phyloP scores from a whole-genome alignment of 2,888 invertebrate genomes.

The Cephus spinipes region DNA sequence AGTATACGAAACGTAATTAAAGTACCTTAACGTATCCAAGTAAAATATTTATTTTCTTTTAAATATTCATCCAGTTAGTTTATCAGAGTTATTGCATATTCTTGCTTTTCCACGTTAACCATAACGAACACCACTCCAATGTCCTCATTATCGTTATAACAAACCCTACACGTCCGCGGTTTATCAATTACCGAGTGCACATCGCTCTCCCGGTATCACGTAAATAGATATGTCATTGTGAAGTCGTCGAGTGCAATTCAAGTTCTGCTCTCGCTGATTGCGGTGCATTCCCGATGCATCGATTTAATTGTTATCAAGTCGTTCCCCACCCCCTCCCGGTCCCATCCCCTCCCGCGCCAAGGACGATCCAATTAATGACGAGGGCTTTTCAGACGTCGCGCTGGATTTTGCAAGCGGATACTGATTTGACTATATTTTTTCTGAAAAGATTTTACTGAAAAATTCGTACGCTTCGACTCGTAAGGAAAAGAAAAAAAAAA shows the following conservation, averaged over 20 bases:
- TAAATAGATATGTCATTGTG: neutral
- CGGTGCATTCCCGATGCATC: neutral
- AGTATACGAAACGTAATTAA: neutral
- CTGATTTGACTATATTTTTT: neutral
- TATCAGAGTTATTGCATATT: neutral
- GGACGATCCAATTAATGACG: neutral
- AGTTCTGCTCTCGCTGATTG: neutral
- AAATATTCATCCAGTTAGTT: constrained; percentile 37
- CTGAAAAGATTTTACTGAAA: neutral
- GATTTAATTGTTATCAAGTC: neutral
- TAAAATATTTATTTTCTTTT: constrained; percentile 5
- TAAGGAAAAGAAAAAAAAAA: too few relatives aligned
- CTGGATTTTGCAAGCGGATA: neutral
- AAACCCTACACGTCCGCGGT: constrained; percentile 32
- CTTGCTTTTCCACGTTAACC: constrained; percentile 22
- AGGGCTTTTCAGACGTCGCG: neutral
- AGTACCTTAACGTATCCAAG: neutral
- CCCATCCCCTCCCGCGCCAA: neutral
- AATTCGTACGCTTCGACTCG: neutral
- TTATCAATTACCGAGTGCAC: constrained; percentile 32
- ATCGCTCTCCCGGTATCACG: neutral
- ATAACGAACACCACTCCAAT: constrained; percentile 41
- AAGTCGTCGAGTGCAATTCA: neutral
- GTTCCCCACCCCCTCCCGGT: too few relatives aligned
- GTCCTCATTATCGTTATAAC: constrained; percentile 42